These are phyloP conservation scores for Ammospiza caudacuta DNA, from an alignment of 2,113 vertebrate species.

Conservation along the genomic window DNA sequence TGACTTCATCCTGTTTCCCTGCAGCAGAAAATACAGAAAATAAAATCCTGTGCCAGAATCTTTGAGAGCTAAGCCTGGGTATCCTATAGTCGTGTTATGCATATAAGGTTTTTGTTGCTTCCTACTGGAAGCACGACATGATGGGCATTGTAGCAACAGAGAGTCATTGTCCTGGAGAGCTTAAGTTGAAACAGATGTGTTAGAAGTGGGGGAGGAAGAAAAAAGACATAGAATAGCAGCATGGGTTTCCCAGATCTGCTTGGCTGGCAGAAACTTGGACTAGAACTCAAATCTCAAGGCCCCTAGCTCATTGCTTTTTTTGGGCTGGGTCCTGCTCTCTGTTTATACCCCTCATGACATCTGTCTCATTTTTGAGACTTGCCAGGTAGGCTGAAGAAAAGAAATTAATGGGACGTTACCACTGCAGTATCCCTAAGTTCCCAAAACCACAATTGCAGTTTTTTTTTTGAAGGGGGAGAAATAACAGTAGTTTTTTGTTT, in stretches of 20 bases:
- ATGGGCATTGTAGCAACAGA: slow-evolving; percentile 38
- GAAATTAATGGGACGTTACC: not conserved
- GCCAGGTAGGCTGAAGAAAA: not conserved
- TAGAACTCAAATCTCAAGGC: slow-evolving; percentile 20
- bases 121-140: not conserved
- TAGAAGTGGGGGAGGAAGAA: slow-evolving; percentile 16
- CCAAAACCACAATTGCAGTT: not conserved
- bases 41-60: not conserved
- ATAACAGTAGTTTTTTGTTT: not conserved
- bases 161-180: slow-evolving; percentile 23
- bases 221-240: slow-evolving; percentile 14
- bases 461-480: not conserved
- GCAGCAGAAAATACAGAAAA: not conserved
- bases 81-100: not conserved
- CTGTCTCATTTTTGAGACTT: slow-evolving; percentile 7
- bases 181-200: slow-evolving; percentile 56
- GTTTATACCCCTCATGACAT: slow-evolving; percentile 6
- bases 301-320: slow-evolving; percentile 11
- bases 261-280: slow-evolving; percentile 40
- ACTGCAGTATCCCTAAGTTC: not conserved
- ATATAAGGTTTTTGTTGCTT: slow-evolving; percentile 3
- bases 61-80: not conserved
- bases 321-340: slow-evolving; percentile 5
- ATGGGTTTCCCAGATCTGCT: slow-evolving; percentile 6
- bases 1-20: slow-evolving; percentile 2